Base-by-base conservation (phyloP, 2,888 invertebrate genomes). In the Ennomos quercinarius region DNA sequence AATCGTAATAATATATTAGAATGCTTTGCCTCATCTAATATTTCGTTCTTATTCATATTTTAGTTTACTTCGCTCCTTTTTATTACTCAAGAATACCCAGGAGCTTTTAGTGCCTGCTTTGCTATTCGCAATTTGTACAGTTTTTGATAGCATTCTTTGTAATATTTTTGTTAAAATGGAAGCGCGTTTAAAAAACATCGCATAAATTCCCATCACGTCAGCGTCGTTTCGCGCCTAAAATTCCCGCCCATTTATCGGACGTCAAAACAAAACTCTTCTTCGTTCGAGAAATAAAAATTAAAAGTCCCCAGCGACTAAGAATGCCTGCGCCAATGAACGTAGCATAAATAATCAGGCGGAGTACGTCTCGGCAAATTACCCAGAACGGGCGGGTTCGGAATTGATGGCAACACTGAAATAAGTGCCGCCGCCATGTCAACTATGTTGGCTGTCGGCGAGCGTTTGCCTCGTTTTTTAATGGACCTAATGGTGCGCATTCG, bases 291-390 rank as follows among this genome's bases (percentile, higher is more conserved):
- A 76, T 74, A 78, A 80, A 80, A 80, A 78, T 77, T 77, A 75
- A 72, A 80, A 74, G 71, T 78, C 74, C 67, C 74, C 63, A 72
- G 64, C 72, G 71, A 71, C 73, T 64, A 66, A 66, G 68, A 82
- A 80, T 78, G 84, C 83, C 85, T 77, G 67, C 73, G 68, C 73
- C 81, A 81, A 84, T 84, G 84, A 84, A 77, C 77, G 78, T 73
- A 69, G 84, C 87, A 86, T 87, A 87, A 87, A 87, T 87, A 88
- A 85, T 84, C 81, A 83, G 83, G 71, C 73, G 74, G 74, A 77
- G 78, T 79, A 83, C 85, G 87, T 87, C 87, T 81, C 77, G 78
- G 81, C 87, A 87, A 89, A 89, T 89, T 89, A 88, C 85, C 82
- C 82, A 73, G 84, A 86, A 87, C 86, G 84, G 85, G 81, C 80